Percentiles rank a stretch among this genome's conserved stretches.
Evolutionary conservation across 37 sponge, comb jelly and placozoan species (phyloP).

Genomic region (Chondrosia reniformis): DNA sequence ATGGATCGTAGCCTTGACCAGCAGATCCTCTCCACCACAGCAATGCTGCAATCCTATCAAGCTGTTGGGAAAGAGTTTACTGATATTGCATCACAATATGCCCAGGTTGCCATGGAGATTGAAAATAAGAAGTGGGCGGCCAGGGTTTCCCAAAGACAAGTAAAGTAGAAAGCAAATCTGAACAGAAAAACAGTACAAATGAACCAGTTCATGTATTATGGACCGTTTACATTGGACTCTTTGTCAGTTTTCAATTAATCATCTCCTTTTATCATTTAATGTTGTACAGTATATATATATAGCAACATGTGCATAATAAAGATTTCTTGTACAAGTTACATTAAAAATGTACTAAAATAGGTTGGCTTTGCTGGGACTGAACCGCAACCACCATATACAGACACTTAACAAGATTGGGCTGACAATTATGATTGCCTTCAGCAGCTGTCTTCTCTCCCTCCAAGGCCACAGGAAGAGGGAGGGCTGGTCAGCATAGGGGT

Average conservation of each 20-base stretch:
- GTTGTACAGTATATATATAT: too few species aligned
- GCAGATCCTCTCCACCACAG: neutral
- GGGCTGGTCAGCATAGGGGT: constrained; percentile 10
- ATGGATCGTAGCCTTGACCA: neutral
- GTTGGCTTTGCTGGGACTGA: too few species aligned
- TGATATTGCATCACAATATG: constrained; percentile 37
- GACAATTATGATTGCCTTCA: constrained; percentile 1
- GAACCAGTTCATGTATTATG: too few species aligned
- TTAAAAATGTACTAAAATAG: too few species aligned
- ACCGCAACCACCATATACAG: neutral
- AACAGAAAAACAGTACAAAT: too few species aligned
- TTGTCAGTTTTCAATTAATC: too few species aligned
- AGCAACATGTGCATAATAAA: too few species aligned
- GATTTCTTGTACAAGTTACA: too few species aligned
- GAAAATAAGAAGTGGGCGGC: constrained; percentile 79
- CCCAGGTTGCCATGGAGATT: constrained; percentile 37
- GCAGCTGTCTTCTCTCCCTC: neutral
- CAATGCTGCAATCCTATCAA: constrained; percentile 26
- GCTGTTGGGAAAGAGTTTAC: constrained; percentile 50
- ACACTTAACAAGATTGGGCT: constrained; percentile 9
- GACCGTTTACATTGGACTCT: too few species aligned
- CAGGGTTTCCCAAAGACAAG: constrained; percentile 38
- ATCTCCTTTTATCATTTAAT: too few species aligned
- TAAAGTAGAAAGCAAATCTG: neutral
- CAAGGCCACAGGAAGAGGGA: constrained; percentile 1